Conservation (phyloP, 2,797 vertebrate species). For the Clarias laeviceps region DNA sequence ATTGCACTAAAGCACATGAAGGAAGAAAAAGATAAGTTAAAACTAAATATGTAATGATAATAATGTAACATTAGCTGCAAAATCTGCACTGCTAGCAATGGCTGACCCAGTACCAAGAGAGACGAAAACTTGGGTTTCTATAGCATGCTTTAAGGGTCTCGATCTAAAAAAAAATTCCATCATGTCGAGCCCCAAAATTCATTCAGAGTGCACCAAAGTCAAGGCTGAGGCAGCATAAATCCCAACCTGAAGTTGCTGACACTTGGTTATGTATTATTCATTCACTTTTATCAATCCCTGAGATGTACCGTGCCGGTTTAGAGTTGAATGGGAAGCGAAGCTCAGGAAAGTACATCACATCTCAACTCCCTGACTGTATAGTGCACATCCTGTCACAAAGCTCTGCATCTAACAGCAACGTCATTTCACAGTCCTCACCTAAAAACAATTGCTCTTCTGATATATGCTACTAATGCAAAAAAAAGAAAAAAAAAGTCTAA, state of each 20-base stretch:
- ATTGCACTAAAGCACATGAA: not conserved
- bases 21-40: not conserved
- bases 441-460: conserved; percentile 13
- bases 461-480: conserved; percentile 2
- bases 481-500: conserved; percentile 3
- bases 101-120: not conserved
- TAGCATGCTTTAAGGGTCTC: conserved; percentile 19
- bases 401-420: not conserved
- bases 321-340: conserved; percentile 56
- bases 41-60: not conserved
- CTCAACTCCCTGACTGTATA: conserved; percentile 8
- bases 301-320: conserved; percentile 49
- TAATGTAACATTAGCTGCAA: not conserved
- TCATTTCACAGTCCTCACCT: not conserved
- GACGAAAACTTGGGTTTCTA: conserved; percentile 4
- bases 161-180: conserved; percentile 38
- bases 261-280: conserved; percentile 55
- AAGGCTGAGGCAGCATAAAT: conserved; percentile 61
- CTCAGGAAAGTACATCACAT: conserved; percentile 54
- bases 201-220: conserved; percentile 57
- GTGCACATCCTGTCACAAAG: not conserved
- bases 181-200: conserved; percentile 22
- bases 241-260: conserved; percentile 60
- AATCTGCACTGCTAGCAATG: not conserved
- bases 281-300: conserved; percentile 51